These are phyloP conservation scores for Leucoptera coffeella DNA, from an alignment of 2,888 invertebrate species.

Conservation along the genomic window DNA sequence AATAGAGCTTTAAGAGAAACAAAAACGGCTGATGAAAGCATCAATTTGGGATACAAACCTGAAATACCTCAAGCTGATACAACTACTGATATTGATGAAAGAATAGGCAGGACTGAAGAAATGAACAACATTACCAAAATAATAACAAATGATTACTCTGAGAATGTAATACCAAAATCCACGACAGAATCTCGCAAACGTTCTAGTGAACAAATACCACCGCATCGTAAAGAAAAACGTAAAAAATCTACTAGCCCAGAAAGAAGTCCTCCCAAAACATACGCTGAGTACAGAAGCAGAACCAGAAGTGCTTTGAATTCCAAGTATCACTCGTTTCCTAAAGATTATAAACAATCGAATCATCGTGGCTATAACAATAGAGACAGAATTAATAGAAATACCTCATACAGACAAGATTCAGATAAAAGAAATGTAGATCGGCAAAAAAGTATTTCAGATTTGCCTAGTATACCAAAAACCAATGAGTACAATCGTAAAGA, in stretches of 20 bases:
- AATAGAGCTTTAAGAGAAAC: too few relatives aligned
- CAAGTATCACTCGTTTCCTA: too few relatives aligned
- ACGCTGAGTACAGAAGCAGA: too few relatives aligned
- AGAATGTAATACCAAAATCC: too few relatives aligned
- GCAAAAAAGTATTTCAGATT: constrained; percentile 22
- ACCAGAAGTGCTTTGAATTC: too few relatives aligned
- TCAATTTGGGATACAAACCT: neutral
- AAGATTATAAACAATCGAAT: too few relatives aligned
- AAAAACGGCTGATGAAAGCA: neutral
- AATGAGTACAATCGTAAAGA: too few relatives aligned
- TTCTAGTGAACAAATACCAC: constrained; percentile 29
- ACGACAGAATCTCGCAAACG: constrained; percentile 22
- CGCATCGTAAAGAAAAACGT: constrained; percentile 42
- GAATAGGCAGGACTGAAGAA: neutral
- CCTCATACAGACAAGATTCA: neutral
- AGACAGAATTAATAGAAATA: neutral
- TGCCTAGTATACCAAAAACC: too few relatives aligned
- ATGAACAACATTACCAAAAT: too few relatives aligned
- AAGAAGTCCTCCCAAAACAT: constrained; percentile 11
- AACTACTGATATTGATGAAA: too few relatives aligned
- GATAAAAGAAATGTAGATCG: neutral
- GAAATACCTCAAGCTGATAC: too few relatives aligned
- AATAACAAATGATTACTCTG: neutral
- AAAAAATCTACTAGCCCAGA: constrained; percentile 22
- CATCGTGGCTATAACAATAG: neutral